phyloP scores from a whole-genome alignment of 2,888 invertebrate species.

The Coenonympha glycerion region DNA sequence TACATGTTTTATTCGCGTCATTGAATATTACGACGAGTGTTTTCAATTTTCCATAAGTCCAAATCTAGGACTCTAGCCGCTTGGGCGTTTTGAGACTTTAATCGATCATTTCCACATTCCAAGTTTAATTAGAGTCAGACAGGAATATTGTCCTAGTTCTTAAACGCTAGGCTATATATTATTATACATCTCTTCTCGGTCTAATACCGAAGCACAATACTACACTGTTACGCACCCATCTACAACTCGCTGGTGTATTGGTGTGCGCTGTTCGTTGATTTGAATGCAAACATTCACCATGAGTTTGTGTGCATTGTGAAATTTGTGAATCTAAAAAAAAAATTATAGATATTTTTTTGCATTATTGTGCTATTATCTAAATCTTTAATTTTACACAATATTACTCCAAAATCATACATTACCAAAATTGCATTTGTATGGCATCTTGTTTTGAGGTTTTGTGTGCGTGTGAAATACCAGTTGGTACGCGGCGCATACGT shows the following conservation, averaged over 20 bases:
- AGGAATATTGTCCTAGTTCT: slow-evolving; percentile 65
- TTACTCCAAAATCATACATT: neutral
- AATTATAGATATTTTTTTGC: too few species aligned
- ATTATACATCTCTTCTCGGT: slow-evolving; percentile 65
- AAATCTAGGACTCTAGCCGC: slow-evolving; percentile 9
- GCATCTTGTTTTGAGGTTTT: too few species aligned
- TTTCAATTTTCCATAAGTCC: slow-evolving; percentile 16
- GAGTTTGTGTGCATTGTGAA: slow-evolving; percentile 24
- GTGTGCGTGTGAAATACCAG: slow-evolving; percentile 14
- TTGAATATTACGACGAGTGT: slow-evolving; percentile 2
- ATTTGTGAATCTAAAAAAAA: too few species aligned
- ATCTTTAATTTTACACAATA: neutral
- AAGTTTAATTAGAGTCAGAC: slow-evolving; percentile 54
- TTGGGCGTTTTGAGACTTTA: slow-evolving; percentile 12
- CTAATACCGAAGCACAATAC: slow-evolving; percentile 67
- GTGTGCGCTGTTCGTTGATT: slow-evolving; percentile 20
- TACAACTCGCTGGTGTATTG: slow-evolving; percentile 10
- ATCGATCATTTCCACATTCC: slow-evolving; percentile 23
- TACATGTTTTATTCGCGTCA: neutral
- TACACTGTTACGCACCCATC: slow-evolving; percentile 47
- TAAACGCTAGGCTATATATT: slow-evolving; percentile 59
- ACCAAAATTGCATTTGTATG: neutral
- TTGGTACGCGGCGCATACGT: slow-evolving; percentile 28
- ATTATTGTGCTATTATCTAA: neutral
- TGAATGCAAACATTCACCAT: slow-evolving; percentile 33